Percentiles rank a stretch among this genome's conserved stretches.
These are phyloP conservation scores for Acronicta psi DNA, from an alignment of 2,888 invertebrate species.

Conservation along the genomic window DNA sequence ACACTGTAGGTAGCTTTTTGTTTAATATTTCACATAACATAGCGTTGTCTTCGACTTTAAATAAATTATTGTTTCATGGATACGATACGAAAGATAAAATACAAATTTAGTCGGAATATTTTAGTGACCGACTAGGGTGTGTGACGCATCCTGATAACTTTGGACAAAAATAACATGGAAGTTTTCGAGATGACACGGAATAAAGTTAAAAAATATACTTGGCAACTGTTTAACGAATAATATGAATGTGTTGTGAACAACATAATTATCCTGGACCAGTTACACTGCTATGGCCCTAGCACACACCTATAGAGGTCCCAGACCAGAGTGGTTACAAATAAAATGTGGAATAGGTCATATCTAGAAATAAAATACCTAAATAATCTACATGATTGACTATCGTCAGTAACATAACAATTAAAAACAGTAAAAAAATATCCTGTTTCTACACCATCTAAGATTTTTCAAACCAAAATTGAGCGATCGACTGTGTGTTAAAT, in stretches of 20 bases:
- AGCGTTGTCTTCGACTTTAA: slow-evolving; percentile 12
- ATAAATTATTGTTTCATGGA: slow-evolving; percentile 16
- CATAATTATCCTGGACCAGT: background rate
- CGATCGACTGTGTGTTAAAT: no score
- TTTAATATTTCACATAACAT: slow-evolving; percentile 14
- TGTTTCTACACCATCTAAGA: no score
- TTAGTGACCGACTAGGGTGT: no score
- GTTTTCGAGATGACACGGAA: slow-evolving; percentile 25
- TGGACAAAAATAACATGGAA: slow-evolving; percentile 32
- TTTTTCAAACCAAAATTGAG: no score
- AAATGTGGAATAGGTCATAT: no score
- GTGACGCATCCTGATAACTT: slow-evolving; percentile 45
- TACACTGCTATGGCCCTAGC: no score
- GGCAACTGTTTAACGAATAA: slow-evolving; percentile 17
- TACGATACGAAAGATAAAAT: slow-evolving; percentile 20
- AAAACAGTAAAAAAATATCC: no score
- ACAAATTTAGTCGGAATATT: slow-evolving; percentile 30
- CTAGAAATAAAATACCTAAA: no score
- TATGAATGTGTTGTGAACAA: slow-evolving; percentile 16
- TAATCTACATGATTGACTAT: no score
- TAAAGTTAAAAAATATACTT: slow-evolving; percentile 23
- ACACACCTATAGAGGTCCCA: no score
- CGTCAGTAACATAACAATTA: no score
- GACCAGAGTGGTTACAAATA: no score
- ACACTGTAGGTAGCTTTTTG: slow-evolving; percentile 10